Evolutionary conservation across 2,113 vertebrate species (phyloP).

Genomic region (Mugil cephalus): DNA sequence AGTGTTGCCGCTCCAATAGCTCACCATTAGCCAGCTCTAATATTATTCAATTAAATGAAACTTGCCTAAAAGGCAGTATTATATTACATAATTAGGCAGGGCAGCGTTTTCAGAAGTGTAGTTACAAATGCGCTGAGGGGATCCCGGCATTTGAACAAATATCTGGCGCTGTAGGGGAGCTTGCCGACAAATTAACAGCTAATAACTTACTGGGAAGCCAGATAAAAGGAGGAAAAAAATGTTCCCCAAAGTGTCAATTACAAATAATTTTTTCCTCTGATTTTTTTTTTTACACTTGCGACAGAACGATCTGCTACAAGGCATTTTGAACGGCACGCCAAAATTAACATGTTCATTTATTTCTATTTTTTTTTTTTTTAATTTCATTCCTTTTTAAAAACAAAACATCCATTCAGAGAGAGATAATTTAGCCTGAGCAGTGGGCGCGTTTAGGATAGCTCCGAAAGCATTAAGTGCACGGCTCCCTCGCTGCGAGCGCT

Average conservation of each 20-base stretch:
- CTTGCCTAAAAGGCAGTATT: conserved; percentile 95
- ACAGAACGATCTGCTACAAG: conserved; percentile 67
- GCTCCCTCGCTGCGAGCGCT: conserved; percentile 43
- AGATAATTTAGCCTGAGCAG: conserved; percentile 43
- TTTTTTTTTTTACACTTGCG: conserved; percentile 82
- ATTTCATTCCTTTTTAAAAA: not conserved
- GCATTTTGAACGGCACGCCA: conserved; percentile 37
- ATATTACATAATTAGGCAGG: conserved; percentile 99
- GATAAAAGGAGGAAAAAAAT: conserved; percentile 77
- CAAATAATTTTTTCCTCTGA: conserved; percentile 82
- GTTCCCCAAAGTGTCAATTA: conserved; percentile 87
- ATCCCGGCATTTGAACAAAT: conserved; percentile 99
- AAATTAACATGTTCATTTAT: conserved; percentile 38
- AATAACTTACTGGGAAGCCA: conserved; percentile 95
- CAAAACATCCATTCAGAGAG: conserved; percentile 38
- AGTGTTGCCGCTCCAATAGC: conserved; percentile 38
- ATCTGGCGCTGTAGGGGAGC: conserved; percentile 96
- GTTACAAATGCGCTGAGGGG: conserved; percentile 98
- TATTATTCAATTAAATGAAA: conserved; percentile 96
- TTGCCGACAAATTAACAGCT: conserved; percentile 98
- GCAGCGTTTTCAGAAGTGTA: conserved; percentile 95
- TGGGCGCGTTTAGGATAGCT: conserved; percentile 36
- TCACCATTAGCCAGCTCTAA: conserved; percentile 87
- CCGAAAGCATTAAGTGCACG: conserved; percentile 28
- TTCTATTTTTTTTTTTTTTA: conserved; percentile 23